Evolutionary conservation across 2,888 invertebrate genomes (phyloP).

Genomic region (Eumerus sabulonum): DNA sequence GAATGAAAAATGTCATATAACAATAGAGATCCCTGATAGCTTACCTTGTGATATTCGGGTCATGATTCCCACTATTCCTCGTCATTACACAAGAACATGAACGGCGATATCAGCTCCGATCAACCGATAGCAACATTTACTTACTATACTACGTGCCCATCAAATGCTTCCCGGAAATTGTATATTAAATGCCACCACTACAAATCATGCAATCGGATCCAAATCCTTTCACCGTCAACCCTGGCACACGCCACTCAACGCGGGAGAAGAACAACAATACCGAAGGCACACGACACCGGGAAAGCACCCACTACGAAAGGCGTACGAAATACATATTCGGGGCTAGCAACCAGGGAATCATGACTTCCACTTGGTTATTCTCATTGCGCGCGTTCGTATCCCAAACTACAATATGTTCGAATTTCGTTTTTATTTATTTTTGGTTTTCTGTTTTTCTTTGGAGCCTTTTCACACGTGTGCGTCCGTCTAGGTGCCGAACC

Average conservation of each 20-base stretch:
- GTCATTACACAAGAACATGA: slow-evolving; percentile 46
- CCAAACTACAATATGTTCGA: no score
- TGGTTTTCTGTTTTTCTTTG: slow-evolving; percentile 30
- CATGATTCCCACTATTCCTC: slow-evolving; percentile 26
- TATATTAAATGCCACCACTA: slow-evolving; percentile 27
- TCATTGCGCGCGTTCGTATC: no score
- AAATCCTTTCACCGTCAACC: slow-evolving; percentile 12
- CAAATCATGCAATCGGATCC: slow-evolving; percentile 38
- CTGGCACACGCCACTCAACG: neutral
- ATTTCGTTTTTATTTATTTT: neutral
- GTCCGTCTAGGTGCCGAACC: slow-evolving; percentile 60
- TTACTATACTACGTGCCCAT: slow-evolving; percentile 8
- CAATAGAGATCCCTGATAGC: no score
- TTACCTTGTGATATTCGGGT: slow-evolving; percentile 48
- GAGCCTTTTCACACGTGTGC: slow-evolving; percentile 53
- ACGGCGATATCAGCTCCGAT: no score
- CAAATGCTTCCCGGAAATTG: slow-evolving; percentile 19
- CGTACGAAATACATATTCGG: slow-evolving; percentile 1
- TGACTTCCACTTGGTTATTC: no score
- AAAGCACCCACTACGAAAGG: neutral
- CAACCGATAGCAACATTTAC: no score
- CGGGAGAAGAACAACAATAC: neutral
- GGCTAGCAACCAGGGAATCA: no score
- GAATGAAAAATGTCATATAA: no score
- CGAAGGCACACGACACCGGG: no score